Conservation (phyloP, 2,888 invertebrate species). For the Acheta domesticus region DNA sequence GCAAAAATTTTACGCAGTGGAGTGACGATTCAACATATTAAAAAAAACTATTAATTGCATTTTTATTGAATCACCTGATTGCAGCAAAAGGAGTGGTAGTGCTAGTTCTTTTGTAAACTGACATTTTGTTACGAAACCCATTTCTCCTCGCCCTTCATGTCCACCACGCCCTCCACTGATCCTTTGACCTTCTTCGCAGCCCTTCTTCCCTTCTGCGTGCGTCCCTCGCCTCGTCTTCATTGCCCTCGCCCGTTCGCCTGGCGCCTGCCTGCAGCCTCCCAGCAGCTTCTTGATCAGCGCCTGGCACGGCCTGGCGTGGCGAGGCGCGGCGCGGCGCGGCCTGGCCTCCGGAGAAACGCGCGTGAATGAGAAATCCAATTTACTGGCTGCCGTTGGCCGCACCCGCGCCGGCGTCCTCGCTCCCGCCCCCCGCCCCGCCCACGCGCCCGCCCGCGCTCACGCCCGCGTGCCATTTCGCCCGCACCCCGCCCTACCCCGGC, state of each 20-base stretch:
- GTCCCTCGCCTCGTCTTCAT: not conserved
- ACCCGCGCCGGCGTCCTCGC: not conserved
- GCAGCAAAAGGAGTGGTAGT: too few species aligned
- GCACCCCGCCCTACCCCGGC: too few species aligned
- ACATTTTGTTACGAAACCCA: too few species aligned
- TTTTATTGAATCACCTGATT: too few species aligned
- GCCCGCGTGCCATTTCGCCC: too few species aligned
- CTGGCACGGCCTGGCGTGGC: not conserved
- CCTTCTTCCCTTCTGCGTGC: too few species aligned
- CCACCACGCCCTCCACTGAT: not conserved
- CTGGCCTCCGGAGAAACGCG: not conserved
- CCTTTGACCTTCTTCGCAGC: not conserved
- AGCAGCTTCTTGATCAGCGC: not conserved
- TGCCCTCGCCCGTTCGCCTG: not conserved
- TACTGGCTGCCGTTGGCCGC: not conserved
- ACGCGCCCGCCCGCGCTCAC: not conserved
- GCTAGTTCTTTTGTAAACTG: too few species aligned
- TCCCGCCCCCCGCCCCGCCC: too few species aligned
- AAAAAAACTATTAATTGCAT: too few species aligned
- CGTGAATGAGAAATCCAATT: conserved; percentile 18
- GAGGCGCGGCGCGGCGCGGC: not conserved
- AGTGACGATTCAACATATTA: too few species aligned
- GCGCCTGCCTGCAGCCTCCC: not conserved
- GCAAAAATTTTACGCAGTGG: too few species aligned
- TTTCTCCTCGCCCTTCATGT: not conserved